Base-by-base conservation (phyloP, 2,888 invertebrate genomes). In the Athripsodes cinereus region DNA sequence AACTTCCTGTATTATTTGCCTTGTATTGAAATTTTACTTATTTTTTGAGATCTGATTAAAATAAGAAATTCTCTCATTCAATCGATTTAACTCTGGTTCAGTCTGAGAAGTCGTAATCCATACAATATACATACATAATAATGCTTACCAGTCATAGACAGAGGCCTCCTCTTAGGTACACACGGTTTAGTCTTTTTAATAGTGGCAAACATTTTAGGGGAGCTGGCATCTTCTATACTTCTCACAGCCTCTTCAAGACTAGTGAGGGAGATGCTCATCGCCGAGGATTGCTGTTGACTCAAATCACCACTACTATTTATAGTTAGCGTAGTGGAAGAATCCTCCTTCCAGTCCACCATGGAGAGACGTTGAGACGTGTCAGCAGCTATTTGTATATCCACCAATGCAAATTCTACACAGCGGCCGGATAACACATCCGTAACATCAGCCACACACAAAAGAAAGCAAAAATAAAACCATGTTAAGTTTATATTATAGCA, bases 131-230 rank as follows among this genome's bases (percentile, higher is more conserved):
- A n/a, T n/a, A n/a, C n/a, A n/a, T n/a, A n/a, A n/a, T 26, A 20
- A 21, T 20, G 22, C 74, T 74, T 70, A 84, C 83, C 83, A 70
- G 81, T 75, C 81, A 83, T 82, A 55, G 83, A 83, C 31, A 83
- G 69, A 8, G 84, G 83, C 60, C 83, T 71, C 59, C 81, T 72
- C 65, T 82, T 79, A 0, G 78, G 78, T 63, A 78, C 76, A 2
- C 77, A 76, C 0, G 79, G 76, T 61, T 78, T 78, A 56, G 64
- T 66, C 69, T 76, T 80, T 58, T 74, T 75, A 46, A 79, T 70
- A 1, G 79, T 78, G 0, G 79, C 79, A 64, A 74, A 78, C 0
- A 75, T 64, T 8, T 57, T 48, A 0, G 76, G 76, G 0, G 72
- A 66, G 40, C 78, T 76, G 1, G 75, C 72, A 60, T 75, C 80